Evolutionary conservation across 2,113 vertebrate genomes (phyloP).

Genomic region (Labrus mixtus): DNA sequence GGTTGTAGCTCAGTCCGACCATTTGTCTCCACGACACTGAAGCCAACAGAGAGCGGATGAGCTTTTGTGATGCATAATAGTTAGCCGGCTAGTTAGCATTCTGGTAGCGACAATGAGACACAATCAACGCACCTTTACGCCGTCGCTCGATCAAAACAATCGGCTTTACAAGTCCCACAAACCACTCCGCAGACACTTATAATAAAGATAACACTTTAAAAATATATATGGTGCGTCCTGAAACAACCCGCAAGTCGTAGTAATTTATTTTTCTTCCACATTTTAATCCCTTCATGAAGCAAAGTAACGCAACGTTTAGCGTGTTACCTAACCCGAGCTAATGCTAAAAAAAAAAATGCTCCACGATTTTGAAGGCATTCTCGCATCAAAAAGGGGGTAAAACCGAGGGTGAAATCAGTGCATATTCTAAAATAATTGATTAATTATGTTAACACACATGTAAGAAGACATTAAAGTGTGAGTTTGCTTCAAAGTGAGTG

Average conservation of each 20-base stretch:
- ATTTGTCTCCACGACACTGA: conserved; percentile 68
- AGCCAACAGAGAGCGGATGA: conserved; percentile 63
- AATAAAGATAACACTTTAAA: not conserved
- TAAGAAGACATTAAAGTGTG: not conserved
- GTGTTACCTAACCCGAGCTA: conserved; percentile 48
- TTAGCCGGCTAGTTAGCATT: conserved; percentile 75
- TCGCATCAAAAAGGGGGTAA: not conserved
- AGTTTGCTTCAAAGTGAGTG: conserved; percentile 18
- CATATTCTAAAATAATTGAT: accelerated
- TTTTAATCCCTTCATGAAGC: not conserved
- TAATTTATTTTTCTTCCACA: too few species aligned
- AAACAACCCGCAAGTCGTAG: not conserved
- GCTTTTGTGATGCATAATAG: conserved; percentile 82
- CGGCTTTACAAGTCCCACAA: not conserved
- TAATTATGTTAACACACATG: accelerated
- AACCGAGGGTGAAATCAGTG: accelerated
- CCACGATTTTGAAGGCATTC: conserved; percentile 19
- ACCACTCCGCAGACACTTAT: accelerated
- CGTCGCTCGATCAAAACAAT: conserved; percentile 58
- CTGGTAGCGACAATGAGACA: conserved; percentile 65
- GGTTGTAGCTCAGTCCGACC: conserved; percentile 62
- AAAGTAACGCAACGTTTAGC: conserved; percentile 41
- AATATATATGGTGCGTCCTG: accelerated
- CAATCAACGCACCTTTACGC: conserved; percentile 59
- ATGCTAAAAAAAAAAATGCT: conserved; percentile 54